These are phyloP conservation scores for Luehdorfia chinensis DNA, from an alignment of 1,140 invertebrate genomes.

Conservation along the genomic window DNA sequence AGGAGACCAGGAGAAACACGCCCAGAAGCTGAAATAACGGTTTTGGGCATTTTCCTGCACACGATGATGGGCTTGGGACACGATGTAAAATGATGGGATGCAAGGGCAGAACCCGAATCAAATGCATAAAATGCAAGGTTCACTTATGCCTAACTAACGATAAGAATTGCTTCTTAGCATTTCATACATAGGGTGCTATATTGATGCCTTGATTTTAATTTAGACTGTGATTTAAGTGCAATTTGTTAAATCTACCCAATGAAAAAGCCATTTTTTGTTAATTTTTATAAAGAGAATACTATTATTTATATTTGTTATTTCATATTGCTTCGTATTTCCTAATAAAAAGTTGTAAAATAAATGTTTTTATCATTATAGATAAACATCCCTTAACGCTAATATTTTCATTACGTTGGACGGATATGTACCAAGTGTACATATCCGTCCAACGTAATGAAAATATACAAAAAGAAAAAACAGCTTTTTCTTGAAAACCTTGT, in stretches of 20 bases:
- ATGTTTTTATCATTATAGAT: no score
- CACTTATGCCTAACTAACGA: background rate
- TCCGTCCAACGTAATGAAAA: slow-evolving; percentile 26
- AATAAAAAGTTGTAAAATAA: no score
- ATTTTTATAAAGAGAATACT: background rate
- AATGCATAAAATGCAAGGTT: background rate
- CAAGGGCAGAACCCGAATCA: slow-evolving; percentile 22
- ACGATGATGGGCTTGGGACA: slow-evolving; percentile 26
- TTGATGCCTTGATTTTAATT: background rate
- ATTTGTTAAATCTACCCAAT: slow-evolving; percentile 12
- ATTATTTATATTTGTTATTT: background rate
- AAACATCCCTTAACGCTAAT: no score
- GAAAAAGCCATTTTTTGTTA: slow-evolving; percentile 14
- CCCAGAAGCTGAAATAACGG: slow-evolving; percentile 25
- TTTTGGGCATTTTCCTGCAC: slow-evolving; percentile 31
- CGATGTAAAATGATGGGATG: slow-evolving; percentile 29
- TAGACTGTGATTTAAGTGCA: background rate
- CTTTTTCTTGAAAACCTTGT: no score
- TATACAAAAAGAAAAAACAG: no score
- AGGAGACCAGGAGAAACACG: slow-evolving; percentile 33
- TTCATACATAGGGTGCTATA: background rate
- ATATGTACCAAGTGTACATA: background rate
- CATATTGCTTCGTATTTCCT: no score
- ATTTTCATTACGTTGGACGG: no score
- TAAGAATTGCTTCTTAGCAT: slow-evolving; percentile 2